Conservation (phyloP, 2,797 vertebrate genomes). For the Meriones psammophilus region DNA sequence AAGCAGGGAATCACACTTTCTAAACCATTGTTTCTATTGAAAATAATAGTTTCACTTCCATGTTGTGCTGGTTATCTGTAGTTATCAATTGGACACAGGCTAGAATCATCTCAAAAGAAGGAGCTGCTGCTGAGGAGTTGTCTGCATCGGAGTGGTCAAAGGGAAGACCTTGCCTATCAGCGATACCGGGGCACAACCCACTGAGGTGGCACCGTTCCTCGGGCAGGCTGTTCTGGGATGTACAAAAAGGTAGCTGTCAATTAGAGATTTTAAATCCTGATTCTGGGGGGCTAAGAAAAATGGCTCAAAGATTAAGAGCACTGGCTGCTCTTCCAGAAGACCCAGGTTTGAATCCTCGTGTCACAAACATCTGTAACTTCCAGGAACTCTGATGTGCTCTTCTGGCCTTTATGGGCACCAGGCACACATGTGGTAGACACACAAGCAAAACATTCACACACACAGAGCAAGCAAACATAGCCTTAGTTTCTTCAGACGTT, state of each 20-base stretch:
- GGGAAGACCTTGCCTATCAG: background rate
- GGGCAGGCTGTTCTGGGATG: background rate
- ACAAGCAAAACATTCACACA: background rate
- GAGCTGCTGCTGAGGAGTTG: background rate
- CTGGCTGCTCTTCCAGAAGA: background rate
- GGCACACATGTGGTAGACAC: background rate
- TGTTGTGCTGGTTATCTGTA: background rate
- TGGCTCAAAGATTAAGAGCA: background rate
- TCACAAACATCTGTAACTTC: background rate
- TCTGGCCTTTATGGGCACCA: background rate
- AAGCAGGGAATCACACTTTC: background rate
- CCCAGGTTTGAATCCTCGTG: background rate
- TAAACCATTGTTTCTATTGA: conserved; percentile 15
- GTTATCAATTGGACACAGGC: background rate
- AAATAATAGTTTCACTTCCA: conserved; percentile 43
- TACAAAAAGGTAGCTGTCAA: background rate
- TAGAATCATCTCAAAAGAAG: background rate
- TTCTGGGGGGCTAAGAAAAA: background rate
- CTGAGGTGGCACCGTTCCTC: background rate
- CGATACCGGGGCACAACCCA: background rate
- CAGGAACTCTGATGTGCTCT: background rate
- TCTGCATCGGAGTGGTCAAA: background rate
- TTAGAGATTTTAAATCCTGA: background rate
- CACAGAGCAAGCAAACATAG: background rate
- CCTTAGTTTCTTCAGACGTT: background rate